Evolutionary conservation across 2,797 vertebrate species (phyloP), one percentile per base, ranked within the genome.

Genomic region (Lepus oiostolus): DNA sequence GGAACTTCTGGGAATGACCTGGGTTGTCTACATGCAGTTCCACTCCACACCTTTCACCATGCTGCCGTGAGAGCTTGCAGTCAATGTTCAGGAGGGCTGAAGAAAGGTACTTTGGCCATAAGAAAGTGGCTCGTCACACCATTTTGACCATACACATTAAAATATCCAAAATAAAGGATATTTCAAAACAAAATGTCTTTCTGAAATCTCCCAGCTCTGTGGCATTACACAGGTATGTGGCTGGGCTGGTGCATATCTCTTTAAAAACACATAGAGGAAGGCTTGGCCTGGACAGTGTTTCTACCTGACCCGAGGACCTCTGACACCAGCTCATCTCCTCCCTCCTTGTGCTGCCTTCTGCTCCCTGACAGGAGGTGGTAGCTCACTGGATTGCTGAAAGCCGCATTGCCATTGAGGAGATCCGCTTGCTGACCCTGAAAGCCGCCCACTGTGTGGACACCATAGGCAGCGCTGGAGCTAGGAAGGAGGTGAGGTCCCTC

Each of bases 311-410:
- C 17, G 52, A 75, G n/a, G 8, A 28, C 13, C 1, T 77, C 21
- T 21, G 71, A 60, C 3, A 9, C 11, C 21, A 30, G 58, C 32
- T 93, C 13, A 62, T 9, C 4, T 38, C 4, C 32, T 67, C 4
- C 65, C 32, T 60, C 19, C 19, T 63, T 54, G 13, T 38, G 22
- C 47, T 74, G 85, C 21, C 42, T 88, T 62, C 32, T 70, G 58
- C 38, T 58, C 26, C 91, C 63, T 89, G 83, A 0, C 97, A 99
- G 99, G 99, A 99, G 84, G 99, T 99, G 0, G 97, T 99, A 52
- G 99, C 99, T 58, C 99, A 99, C 97, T 99, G 99, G 99, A 99
- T 99, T 32, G 99, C 99, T 0, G 99, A 99, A 91, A 99, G 99
- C 72, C 99, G 99, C 74, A 98, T 99, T 62, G 96, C 98, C 97